Conservation (phyloP, 1,140 invertebrate genomes). For the Hyles vespertilio region DNA sequence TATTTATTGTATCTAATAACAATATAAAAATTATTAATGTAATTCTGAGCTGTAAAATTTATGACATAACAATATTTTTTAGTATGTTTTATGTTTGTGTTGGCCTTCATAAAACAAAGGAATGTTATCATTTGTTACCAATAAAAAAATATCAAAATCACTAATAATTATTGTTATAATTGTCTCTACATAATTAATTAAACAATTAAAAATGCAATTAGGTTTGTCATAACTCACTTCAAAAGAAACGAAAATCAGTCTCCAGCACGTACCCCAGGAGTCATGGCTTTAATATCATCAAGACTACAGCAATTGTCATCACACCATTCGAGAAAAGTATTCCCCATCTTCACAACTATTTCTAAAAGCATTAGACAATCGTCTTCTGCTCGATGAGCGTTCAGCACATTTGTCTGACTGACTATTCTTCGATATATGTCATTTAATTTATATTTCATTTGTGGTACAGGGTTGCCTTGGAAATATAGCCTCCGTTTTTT, state of each 20-base stretch:
- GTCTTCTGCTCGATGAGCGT: slow-evolving; percentile 78
- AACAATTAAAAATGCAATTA: too few relatives aligned
- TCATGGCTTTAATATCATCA: slow-evolving; percentile 42
- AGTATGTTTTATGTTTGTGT: too few relatives aligned
- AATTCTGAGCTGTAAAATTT: too few relatives aligned
- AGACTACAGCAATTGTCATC: slow-evolving; percentile 35
- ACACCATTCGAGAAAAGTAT: slow-evolving; percentile 42
- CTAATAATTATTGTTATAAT: too few relatives aligned
- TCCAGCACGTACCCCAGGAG: slow-evolving; percentile 28
- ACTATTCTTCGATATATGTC: slow-evolving; percentile 72
- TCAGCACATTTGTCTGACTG: slow-evolving; percentile 29
- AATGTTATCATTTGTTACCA: too few relatives aligned
- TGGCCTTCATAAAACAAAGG: too few relatives aligned
- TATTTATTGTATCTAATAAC: too few relatives aligned
- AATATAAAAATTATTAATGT: too few relatives aligned
- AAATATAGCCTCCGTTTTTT: not conserved
- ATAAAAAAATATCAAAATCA: too few relatives aligned
- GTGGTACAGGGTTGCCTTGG: slow-evolving; percentile 32
- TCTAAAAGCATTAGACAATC: slow-evolving; percentile 77
- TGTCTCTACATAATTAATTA: too few relatives aligned
- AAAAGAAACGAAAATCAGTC: not conserved
- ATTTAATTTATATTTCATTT: slow-evolving; percentile 70
- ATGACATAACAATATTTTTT: too few relatives aligned
- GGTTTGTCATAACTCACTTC: not conserved
- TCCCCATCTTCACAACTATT: slow-evolving; percentile 59